These are phyloP conservation scores for Hetaerina titia DNA, from an alignment of 2,888 invertebrate species.

Conservation along the genomic window DNA sequence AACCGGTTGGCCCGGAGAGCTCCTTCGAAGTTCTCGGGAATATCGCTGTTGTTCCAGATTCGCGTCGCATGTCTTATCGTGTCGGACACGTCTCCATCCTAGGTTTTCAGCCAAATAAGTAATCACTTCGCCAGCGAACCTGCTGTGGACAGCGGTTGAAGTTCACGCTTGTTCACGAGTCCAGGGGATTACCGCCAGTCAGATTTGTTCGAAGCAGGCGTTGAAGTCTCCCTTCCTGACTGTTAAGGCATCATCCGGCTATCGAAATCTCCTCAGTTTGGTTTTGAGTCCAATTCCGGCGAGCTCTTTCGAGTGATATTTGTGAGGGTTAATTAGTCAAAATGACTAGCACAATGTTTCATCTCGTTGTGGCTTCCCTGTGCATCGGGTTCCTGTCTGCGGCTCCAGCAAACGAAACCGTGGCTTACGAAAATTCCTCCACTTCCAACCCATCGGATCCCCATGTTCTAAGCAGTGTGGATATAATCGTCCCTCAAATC, in stretches of 20 bases:
- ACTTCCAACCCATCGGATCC: constrained; percentile 12
- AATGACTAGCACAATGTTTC: not conserved
- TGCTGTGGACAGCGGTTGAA: not conserved
- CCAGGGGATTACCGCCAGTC: not conserved
- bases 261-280: constrained; percentile 38
- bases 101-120: not conserved
- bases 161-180: not conserved
- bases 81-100: not conserved
- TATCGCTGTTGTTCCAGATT: constrained; percentile 43
- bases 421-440: constrained; percentile 41
- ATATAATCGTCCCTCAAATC: not conserved
- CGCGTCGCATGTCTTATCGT: constrained; percentile 17
- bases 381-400: constrained; percentile 36
- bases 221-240: not conserved
- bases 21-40: constrained; percentile 1
- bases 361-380: constrained; percentile 5
- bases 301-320: not conserved
- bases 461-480: not conserved
- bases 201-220: constrained; percentile 10
- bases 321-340: not conserved
- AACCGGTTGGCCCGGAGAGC: constrained; percentile 26
- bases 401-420: constrained; percentile 7
- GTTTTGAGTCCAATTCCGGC: not conserved
- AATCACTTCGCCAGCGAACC: constrained; percentile 29
- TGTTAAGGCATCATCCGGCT: not conserved